Percentiles rank a stretch among this genome's conserved stretches.
Evolutionary conservation across 2,888 invertebrate genomes (phyloP).

Genomic region (Ectemnius lituratus): DNA sequence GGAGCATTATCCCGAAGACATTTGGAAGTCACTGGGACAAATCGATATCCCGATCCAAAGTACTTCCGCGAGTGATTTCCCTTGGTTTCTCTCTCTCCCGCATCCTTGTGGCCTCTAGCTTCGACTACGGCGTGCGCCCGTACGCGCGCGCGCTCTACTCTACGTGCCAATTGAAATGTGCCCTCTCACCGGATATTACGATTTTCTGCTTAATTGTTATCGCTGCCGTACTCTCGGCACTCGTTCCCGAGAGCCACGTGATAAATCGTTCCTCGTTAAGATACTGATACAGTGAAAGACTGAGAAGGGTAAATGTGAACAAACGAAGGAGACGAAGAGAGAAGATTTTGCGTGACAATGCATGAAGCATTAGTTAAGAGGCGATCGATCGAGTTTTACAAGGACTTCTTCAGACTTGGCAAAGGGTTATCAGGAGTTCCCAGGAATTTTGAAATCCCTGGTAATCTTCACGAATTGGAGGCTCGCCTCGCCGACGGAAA

Average conservation of each 20-base stretch:
- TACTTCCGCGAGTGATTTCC: conserved; percentile 17
- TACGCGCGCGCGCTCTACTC: not conserved
- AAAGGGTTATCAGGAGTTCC: conserved; percentile 23
- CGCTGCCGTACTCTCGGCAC: not conserved
- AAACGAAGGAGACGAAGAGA: not conserved
- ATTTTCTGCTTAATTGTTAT: not conserved
- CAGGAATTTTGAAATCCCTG: conserved; percentile 38
- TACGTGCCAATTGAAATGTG: conserved; percentile 1
- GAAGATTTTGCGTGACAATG: not conserved
- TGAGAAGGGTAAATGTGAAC: not conserved
- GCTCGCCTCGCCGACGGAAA: conserved; percentile 7
- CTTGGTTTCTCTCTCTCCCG: conserved; percentile 2
- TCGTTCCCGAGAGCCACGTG: not conserved
- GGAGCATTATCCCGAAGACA: conserved; percentile 32
- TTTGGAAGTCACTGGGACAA: conserved; percentile 54
- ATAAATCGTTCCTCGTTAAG: conserved; percentile 5
- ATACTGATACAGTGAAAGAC: not conserved
- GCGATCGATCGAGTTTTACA: not conserved
- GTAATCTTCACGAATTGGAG: conserved; percentile 21
- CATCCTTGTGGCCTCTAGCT: not conserved
- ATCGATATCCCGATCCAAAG: conserved; percentile 48
- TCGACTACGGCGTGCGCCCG: not conserved
- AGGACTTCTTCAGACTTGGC: not conserved
- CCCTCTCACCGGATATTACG: not conserved
- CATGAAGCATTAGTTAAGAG: not conserved